Evolutionary conservation across 1,140 invertebrate genomes (phyloP), one percentile per base, ranked within the genome.

Genomic region (Aphaenogaster rudis): DNA sequence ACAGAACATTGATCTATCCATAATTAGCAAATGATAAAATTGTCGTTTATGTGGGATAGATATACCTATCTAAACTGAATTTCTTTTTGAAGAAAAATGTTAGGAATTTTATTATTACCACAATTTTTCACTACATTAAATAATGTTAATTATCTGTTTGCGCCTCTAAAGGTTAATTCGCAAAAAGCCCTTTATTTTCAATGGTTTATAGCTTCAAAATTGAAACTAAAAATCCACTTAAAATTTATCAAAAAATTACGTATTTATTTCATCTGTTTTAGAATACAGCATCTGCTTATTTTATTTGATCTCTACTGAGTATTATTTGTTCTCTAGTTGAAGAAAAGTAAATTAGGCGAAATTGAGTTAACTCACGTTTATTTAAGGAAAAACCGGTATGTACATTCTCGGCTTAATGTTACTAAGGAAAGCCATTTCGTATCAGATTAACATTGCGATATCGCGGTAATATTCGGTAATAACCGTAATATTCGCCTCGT

Each of bases 401-500:
- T 67, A 71, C 2, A 71, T 48, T 64, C 11, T 5, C 17, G 11
- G 57, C 39, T 48, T 69, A 67, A 82, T 28, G 9, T 72, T 72
- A 33, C 36, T 66, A 59, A 48, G 17, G 63, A 57, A 52, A 67
- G 15, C n/a, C 36, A 71, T 54, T 71, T 69, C 45, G n/a, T 48
- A 45, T 81, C 61, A 36, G 48, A 81, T 81, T 81, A 81, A 81
- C 50, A 84, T 50, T 39, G 69, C 69, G 52, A 59, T 82, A 82
- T 82, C 80, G 28, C 36, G 42, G 36, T 59, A 82, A 72, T 59
- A 72, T 39, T 57, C 28, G n/a, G n/a, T 61, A 76, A 84, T 84
- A 84, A 84, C 11, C 45, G 54, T 84, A 76, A 84, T 84, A 84
- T 61, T 84, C 52, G 69, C 69, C 66, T 71, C 52, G 36, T 57